These are phyloP conservation scores for Phalacrocorax carbo DNA, from an alignment of 2,113 vertebrate genomes.

Conservation along the genomic window DNA sequence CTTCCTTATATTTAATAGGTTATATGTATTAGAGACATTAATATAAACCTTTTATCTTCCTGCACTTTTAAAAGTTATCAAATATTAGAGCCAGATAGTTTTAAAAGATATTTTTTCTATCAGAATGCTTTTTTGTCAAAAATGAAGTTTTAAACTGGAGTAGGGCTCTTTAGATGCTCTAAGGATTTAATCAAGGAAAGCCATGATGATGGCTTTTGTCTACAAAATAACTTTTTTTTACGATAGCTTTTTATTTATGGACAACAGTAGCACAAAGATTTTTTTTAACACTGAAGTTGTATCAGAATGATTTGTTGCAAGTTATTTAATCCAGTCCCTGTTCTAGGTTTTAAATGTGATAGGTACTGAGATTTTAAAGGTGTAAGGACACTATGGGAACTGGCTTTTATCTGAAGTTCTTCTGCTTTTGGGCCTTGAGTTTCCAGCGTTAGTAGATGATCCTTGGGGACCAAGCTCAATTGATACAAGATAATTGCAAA, in stretches of 20 bases:
- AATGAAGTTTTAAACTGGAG: neutral
- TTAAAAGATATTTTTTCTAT: neutral
- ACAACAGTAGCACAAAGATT: neutral
- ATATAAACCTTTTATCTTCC: neutral
- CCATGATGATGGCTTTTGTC: neutral
- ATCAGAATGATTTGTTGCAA: neutral
- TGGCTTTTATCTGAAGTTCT: neutral
- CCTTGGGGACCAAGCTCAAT: neutral
- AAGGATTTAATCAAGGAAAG: neutral
- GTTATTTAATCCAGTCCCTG: neutral
- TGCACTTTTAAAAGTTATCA: neutral
- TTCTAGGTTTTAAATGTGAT: neutral
- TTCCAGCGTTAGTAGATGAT: neutral
- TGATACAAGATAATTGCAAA: neutral
- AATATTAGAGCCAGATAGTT: neutral
- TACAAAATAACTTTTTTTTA: neutral
- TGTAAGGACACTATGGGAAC: neutral
- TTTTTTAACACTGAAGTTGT: neutral
- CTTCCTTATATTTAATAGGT: neutral
- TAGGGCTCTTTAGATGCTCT: neutral
- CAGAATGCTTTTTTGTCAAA: neutral
- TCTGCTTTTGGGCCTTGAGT: neutral
- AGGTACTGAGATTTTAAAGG: neutral
- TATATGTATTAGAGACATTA: neutral
- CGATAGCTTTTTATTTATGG: neutral